phyloP scores from a whole-genome alignment of 2,113 vertebrate genomes.

The Esox niger region DNA sequence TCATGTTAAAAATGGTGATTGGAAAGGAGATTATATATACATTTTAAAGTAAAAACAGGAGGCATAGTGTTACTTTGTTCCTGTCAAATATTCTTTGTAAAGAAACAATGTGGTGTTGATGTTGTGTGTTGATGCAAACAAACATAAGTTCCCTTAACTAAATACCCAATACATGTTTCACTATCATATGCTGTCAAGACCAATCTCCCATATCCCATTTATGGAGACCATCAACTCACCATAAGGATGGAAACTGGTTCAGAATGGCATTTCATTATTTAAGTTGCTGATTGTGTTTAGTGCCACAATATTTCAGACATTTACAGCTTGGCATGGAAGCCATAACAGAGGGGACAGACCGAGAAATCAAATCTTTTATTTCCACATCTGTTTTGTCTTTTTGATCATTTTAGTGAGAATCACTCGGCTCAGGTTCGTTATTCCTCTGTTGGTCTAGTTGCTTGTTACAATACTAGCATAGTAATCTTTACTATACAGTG shows the following conservation, averaged over 20 bases:
- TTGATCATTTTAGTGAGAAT: constrained; percentile 34
- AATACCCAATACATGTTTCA: not conserved
- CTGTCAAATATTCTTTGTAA: no score
- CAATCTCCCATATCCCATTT: constrained; percentile 32
- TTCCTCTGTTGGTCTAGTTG: not conserved
- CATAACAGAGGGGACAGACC: not conserved
- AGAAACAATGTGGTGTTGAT: not conserved
- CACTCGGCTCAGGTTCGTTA: not conserved
- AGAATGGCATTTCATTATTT: constrained; percentile 46
- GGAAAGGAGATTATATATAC: no score
- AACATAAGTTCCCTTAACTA: not conserved
- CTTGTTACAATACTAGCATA: no score
- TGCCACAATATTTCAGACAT: constrained; percentile 12
- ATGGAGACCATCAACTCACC: constrained; percentile 36
- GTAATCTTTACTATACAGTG: no score
- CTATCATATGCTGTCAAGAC: constrained; percentile 22
- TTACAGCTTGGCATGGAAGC: constrained; percentile 15
- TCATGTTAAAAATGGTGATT: no score
- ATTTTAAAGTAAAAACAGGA: no score
- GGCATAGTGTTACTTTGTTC: no score
- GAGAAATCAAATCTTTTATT: constrained; percentile 60
- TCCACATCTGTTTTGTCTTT: constrained; percentile 69
- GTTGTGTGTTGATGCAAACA: not conserved
- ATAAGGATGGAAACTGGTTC: constrained; percentile 21
- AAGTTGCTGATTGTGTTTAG: constrained; percentile 24